Evolutionary conservation across 2,797 vertebrate species (phyloP).

Genomic region (Cyclura pinguis): DNA sequence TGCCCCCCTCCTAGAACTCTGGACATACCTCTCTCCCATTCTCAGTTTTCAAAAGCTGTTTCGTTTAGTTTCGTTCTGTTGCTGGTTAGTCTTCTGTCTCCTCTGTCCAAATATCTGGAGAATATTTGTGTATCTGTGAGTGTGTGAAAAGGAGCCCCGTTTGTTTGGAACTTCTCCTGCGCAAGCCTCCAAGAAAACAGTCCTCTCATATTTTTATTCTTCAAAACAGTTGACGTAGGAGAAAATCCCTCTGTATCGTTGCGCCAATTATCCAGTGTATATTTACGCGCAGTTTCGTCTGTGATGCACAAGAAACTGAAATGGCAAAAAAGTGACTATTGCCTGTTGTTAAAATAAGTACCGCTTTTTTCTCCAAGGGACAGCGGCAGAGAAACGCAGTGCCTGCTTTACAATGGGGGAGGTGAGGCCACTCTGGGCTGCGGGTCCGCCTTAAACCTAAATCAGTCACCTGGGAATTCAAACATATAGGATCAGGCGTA

Average conservation of each 20-base stretch:
- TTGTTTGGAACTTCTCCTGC: background rate
- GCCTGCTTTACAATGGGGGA: background rate
- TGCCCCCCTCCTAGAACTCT: background rate
- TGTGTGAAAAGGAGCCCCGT: background rate
- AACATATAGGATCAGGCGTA: background rate
- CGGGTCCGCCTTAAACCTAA: background rate
- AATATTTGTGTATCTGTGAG: background rate
- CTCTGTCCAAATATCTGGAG: background rate
- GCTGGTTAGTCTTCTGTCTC: background rate
- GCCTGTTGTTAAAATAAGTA: too few relatives aligned
- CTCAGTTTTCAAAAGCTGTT: background rate
- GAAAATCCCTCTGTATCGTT: background rate
- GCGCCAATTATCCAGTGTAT: too few relatives aligned
- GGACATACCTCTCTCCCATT: too few relatives aligned
- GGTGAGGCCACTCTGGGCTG: background rate
- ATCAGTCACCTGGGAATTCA: background rate
- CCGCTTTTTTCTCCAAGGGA: background rate
- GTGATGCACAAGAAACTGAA: too few relatives aligned
- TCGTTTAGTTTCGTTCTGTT: background rate
- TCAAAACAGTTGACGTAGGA: background rate
- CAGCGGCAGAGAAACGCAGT: background rate
- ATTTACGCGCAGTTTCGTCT: too few relatives aligned
- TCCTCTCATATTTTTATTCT: background rate
- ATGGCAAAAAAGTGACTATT: too few relatives aligned
- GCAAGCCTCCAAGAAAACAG: background rate